These are phyloP conservation scores for Machaerirhynchus nigripectus DNA, from an alignment of 2,113 vertebrate genomes.

Conservation along the genomic window DNA sequence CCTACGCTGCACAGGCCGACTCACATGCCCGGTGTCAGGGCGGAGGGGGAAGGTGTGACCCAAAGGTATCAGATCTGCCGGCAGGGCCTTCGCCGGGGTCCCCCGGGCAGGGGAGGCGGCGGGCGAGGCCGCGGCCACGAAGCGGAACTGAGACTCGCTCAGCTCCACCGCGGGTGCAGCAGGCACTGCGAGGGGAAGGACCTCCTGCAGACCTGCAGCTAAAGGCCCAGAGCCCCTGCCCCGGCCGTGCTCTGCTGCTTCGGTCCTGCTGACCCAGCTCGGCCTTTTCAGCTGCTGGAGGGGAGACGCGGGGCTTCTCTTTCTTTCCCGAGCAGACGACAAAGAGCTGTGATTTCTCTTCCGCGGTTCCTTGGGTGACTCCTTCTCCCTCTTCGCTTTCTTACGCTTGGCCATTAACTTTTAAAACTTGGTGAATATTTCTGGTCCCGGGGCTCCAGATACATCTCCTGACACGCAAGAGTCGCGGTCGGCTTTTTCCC, in stretches of 20 bases:
- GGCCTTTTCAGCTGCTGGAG: neutral
- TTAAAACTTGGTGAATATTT: neutral
- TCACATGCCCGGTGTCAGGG: neutral
- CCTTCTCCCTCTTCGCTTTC: neutral
- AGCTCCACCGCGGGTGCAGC: fast-evolving
- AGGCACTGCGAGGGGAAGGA: neutral
- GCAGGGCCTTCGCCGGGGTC: neutral
- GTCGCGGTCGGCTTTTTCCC: neutral
- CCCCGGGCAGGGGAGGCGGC: neutral
- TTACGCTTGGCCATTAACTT: neutral
- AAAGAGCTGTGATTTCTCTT: neutral
- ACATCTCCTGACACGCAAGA: neutral
- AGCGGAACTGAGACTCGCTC: neutral
- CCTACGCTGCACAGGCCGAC: neutral
- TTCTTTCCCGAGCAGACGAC: neutral
- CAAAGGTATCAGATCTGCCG: neutral
- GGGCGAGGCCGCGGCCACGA: neutral
- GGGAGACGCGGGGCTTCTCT: neutral
- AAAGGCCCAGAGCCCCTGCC: neutral
- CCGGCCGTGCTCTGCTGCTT: neutral
- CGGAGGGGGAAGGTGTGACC: neutral
- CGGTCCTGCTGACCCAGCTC: neutral
- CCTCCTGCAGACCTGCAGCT: neutral
- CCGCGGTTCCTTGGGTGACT: neutral
- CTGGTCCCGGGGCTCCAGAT: neutral